Evolutionary conservation across 2,113 vertebrate genomes (phyloP).

Genomic region (Propithecus coquereli): DNA sequence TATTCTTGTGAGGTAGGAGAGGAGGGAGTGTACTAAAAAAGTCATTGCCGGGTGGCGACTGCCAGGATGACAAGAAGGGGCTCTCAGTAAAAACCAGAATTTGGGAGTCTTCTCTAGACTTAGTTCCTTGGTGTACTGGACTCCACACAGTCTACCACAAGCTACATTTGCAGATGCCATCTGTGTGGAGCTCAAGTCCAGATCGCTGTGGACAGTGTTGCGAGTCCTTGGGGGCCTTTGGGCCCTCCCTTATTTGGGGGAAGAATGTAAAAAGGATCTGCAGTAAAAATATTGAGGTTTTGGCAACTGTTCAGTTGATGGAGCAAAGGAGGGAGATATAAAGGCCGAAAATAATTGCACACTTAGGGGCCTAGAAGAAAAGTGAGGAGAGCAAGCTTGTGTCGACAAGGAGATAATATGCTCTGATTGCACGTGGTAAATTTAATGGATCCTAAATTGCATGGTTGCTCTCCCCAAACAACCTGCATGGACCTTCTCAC

Average conservation of each 20-base stretch:
- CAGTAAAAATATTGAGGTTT: background rate
- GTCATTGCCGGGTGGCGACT: background rate
- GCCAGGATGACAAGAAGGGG: background rate
- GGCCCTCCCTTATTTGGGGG: background rate
- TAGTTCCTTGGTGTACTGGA: background rate
- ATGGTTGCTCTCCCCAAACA: background rate
- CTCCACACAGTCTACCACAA: background rate
- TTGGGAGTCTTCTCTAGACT: background rate
- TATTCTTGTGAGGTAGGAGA: background rate
- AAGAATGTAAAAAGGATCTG: background rate
- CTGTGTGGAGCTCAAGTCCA: background rate
- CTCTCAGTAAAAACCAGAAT: background rate
- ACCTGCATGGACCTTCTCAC: background rate
- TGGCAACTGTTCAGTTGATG: background rate
- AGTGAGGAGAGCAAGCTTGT: background rate
- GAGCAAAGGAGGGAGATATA: background rate
- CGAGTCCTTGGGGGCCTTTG: background rate
- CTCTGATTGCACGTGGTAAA: background rate
- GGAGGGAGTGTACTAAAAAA: background rate
- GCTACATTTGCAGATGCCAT: background rate
- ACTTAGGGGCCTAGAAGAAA: constrained; percentile 8
- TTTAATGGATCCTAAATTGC: background rate
- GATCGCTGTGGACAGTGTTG: background rate
- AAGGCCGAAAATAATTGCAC: background rate
- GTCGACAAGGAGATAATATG: background rate